Evolutionary conservation across 64 coral and sea anemone genomes (phyloP).

Genomic region (Stichodactyla helianthus): DNA sequence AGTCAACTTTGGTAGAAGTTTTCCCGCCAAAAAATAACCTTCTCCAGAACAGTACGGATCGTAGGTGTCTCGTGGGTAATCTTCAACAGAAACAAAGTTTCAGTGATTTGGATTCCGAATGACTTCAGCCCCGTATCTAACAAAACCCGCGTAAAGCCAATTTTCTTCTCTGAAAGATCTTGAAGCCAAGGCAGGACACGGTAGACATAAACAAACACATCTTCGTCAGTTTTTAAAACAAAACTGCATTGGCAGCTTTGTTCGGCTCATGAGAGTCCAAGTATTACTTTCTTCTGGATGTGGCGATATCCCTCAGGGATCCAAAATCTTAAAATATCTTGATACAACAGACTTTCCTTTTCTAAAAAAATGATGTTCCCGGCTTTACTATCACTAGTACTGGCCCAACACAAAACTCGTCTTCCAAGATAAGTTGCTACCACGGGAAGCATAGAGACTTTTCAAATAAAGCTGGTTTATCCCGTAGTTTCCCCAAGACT

Average conservation of each 20-base stretch:
- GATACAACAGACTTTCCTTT: background rate
- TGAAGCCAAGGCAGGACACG: background rate
- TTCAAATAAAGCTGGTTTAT: background rate
- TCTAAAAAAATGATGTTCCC: background rate
- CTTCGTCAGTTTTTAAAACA: background rate
- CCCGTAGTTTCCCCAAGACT: background rate
- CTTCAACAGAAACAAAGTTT: background rate
- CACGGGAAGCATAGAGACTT: background rate
- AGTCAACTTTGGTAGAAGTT: background rate
- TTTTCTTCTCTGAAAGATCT: background rate
- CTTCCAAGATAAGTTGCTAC: background rate
- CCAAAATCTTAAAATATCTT: background rate
- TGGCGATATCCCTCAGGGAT: background rate
- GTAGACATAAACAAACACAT: background rate
- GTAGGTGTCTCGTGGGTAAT: background rate
- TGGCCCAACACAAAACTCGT: background rate
- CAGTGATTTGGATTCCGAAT: background rate
- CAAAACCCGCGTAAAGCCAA: background rate
- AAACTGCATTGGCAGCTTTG: background rate
- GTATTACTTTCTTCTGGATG: background rate
- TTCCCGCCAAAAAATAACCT: slow-evolving; percentile 2
- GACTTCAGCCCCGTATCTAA: background rate
- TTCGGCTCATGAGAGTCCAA: background rate
- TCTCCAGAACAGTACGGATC: background rate
- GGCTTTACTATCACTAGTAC: background rate